These are phyloP conservation scores for Andrena haemorrhoa DNA, from an alignment of 2,888 invertebrate species.

Conservation along the genomic window DNA sequence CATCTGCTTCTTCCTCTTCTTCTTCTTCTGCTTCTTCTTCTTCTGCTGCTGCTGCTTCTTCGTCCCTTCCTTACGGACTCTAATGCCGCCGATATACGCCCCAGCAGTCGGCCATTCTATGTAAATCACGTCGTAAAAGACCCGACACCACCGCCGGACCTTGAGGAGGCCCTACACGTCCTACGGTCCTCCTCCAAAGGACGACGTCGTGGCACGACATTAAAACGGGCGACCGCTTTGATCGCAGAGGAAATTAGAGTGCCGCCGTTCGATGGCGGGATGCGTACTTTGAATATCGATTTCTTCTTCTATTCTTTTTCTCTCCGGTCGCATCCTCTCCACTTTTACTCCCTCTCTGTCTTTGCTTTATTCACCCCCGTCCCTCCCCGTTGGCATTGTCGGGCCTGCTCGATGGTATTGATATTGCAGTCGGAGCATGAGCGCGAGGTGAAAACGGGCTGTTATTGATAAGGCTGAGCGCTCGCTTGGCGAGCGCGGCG, in stretches of 20 bases:
- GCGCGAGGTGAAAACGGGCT: conserved; percentile 32
- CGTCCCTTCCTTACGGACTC: conserved; percentile 67
- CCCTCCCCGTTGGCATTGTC: conserved; percentile 50
- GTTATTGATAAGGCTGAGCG: conserved; percentile 44
- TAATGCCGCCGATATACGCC: conserved; percentile 76
- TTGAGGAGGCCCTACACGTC: conserved; percentile 63
- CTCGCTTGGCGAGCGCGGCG: neutral
- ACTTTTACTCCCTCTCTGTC: neutral
- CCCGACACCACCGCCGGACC: conserved; percentile 76
- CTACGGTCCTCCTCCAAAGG: conserved; percentile 53
- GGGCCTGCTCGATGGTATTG: conserved; percentile 46
- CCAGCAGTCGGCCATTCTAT: conserved; percentile 79
- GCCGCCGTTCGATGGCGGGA: conserved; percentile 33
- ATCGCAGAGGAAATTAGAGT: conserved; percentile 62
- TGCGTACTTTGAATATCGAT: conserved; percentile 50
- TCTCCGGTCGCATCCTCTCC: neutral
- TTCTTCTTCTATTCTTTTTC: conserved; percentile 20
- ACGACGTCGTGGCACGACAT: conserved; percentile 64
- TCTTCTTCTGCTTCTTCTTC: conserved; percentile 31
- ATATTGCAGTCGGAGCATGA: conserved; percentile 40
- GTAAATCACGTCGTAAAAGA: conserved; percentile 82
- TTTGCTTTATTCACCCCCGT: neutral
- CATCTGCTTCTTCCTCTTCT: conserved; percentile 13
- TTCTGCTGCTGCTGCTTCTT: conserved; percentile 24
- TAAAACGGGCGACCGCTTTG: conserved; percentile 66